phyloP scores from a whole-genome alignment of 2,113 vertebrate genomes.

The Aptenodytes patagonicus region DNA sequence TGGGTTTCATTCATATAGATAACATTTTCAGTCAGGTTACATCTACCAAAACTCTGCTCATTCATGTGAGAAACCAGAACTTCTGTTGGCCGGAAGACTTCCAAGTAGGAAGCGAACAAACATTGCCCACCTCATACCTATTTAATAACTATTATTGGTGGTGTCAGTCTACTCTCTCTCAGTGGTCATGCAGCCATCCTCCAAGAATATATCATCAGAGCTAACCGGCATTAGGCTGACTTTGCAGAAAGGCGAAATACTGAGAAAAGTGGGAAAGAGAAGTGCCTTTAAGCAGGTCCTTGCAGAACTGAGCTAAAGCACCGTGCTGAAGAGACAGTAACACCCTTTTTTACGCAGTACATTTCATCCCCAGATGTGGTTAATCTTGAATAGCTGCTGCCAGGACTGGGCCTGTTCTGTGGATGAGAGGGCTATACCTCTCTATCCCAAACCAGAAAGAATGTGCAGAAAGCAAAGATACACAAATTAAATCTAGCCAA shows the following conservation, averaged over 20 bases:
- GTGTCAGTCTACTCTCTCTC: background rate
- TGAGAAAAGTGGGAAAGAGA: background rate
- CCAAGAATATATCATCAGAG: background rate
- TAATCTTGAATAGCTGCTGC: background rate
- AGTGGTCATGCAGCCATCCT: background rate
- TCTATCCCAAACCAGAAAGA: background rate
- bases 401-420: background rate
- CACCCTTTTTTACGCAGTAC: background rate
- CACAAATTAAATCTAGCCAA: background rate
- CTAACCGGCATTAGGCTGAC: background rate
- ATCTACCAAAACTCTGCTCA: background rate
- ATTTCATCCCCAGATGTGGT: background rate
- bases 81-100: background rate
- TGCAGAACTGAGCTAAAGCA: background rate
- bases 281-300: background rate
- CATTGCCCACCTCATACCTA: background rate
- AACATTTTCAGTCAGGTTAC: background rate
- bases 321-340: background rate
- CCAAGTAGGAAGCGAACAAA: background rate
- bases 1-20: background rate
- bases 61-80: background rate
- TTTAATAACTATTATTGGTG: background rate
- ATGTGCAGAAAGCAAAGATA: background rate
- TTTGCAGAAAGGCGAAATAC: background rate
- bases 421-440: background rate